Percentiles rank a stretch among this genome's conserved stretches.
Evolutionary conservation across 2,797 vertebrate genomes (phyloP).

Genomic region (Pipistrellus pygmaeus): DNA sequence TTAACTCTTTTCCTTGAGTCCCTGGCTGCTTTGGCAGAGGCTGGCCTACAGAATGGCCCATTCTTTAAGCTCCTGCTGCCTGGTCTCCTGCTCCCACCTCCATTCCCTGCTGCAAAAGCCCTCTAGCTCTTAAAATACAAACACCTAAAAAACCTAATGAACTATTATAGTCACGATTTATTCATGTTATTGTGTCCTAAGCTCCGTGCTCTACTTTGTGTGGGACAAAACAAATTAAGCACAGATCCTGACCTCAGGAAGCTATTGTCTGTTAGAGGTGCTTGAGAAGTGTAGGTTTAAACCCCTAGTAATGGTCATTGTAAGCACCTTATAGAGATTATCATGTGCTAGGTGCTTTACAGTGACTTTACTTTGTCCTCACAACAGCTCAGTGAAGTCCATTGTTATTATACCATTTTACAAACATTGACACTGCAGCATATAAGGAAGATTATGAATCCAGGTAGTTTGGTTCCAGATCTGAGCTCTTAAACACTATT

Average conservation of each 20-base stretch:
- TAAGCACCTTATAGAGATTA: neutral
- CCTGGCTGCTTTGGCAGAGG: neutral
- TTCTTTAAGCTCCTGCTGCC: neutral
- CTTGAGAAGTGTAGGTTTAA: neutral
- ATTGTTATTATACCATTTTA: conserved; percentile 49
- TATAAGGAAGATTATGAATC: neutral
- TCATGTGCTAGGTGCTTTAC: neutral
- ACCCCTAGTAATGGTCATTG: neutral
- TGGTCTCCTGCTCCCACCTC: neutral
- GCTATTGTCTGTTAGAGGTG: neutral
- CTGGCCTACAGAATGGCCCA: neutral
- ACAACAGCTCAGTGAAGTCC: neutral
- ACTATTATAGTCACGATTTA: neutral
- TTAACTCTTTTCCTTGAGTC: neutral
- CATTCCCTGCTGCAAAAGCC: neutral
- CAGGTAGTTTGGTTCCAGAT: neutral
- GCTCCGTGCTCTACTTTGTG: neutral
- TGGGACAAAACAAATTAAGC: conserved; percentile 7
- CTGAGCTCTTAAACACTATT: neutral
- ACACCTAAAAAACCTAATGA: neutral
- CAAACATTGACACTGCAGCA: neutral
- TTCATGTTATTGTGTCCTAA: neutral
- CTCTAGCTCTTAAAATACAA: conserved; percentile 8
- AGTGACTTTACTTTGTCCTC: neutral
- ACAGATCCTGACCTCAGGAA: neutral